Base-by-base conservation (phyloP, 2,888 invertebrate genomes). In the Lasius fuliginosus region DNA sequence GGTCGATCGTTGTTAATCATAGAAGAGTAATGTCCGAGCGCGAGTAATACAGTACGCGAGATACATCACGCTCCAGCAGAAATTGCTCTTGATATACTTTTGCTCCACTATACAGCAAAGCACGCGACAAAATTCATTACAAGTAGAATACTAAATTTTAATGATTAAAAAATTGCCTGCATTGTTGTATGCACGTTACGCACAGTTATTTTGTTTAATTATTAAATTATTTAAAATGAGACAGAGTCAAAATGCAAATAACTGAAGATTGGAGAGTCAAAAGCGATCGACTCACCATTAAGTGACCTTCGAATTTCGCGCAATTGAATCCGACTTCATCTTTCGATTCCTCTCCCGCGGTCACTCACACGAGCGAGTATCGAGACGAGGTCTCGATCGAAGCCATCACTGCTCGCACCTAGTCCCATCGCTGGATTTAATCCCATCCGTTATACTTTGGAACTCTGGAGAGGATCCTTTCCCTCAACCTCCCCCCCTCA, bases 361-460 rank as follows among this genome's bases (percentile, higher is more conserved):
- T 46, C 67, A 23, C 27, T 62, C 49, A n/a, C 60, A 33, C 46
- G 33, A 36, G 53, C n/a, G 23, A 58, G 27, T 40, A 18, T 65
- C 46, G 67, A 36, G 40, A 56, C 58, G 12, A 23, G n/a, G 18
- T 67, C 49, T 40, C 53, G 36, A 42, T 71, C 79, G 71, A 79
- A 71, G 60, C 60, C 79, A 71, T 79, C 60, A 23, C 79, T 36
- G 79, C 46, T 65, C 27, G 84, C 84, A 83, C 82, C 85, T 88
- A 89, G 84, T 74, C 77, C 77, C 81, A 69, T 82, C 36, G 68
- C 40, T 75, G 81, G 81, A 60, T 92, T 93, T 92, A 93, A 93
- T 93, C 92, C 92, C 90, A 92, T 93, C 90, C 86, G 92, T 93
- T 92, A 93, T 92, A 91, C 91, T 86, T 85, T 69, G 82, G 88